These are phyloP conservation scores for Arctocebus calabarensis DNA, from an alignment of 2,797 vertebrate genomes.

Conservation along the genomic window DNA sequence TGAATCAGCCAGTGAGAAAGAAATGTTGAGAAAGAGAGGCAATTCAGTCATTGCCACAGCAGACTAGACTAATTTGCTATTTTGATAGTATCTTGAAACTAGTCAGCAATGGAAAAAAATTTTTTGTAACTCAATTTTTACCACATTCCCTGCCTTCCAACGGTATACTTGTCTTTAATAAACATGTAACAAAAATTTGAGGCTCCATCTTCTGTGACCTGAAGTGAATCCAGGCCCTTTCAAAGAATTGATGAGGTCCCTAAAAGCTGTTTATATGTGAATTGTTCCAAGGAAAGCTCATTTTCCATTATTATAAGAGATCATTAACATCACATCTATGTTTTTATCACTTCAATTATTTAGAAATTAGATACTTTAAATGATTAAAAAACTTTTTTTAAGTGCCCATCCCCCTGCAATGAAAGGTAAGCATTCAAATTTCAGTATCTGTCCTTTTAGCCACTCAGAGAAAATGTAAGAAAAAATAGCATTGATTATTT, in stretches of 20 bases:
- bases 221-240: not conserved
- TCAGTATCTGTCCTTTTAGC: not conserved
- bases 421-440: not conserved
- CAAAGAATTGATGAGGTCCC: not conserved
- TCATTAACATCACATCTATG: not conserved
- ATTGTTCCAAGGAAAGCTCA: not conserved
- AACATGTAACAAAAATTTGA: not conserved
- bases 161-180: not conserved
- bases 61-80: not conserved
- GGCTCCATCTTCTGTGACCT: not conserved
- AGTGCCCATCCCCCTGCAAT: too few relatives aligned
- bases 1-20: conserved; percentile 23
- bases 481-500: not conserved
- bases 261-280: not conserved
- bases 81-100: not conserved
- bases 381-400: not conserved
- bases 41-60: not conserved
- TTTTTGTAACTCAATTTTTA: not conserved
- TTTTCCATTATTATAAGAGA: not conserved
- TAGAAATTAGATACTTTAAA: not conserved
- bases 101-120: not conserved
- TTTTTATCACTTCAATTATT: not conserved
- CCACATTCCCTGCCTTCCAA: not conserved
- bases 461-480: not conserved
- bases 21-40: not conserved